Conservation (phyloP, 2,888 invertebrate species). For the Pandemis cinnamomeana region DNA sequence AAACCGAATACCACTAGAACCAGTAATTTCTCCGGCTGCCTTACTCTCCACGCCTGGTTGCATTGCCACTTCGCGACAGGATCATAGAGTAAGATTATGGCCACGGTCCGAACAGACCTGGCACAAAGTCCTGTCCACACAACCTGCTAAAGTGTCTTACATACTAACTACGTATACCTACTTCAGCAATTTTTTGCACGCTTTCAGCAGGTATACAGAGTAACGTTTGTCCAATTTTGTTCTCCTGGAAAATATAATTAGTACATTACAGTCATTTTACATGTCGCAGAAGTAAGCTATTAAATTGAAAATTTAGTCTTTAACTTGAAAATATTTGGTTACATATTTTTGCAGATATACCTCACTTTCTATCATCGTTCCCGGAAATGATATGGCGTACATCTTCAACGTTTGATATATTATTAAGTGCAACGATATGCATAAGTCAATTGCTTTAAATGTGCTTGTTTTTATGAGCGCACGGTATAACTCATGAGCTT, state of each 20-base stretch:
- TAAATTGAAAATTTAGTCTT: neutral
- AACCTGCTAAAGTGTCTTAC: neutral
- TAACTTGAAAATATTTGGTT: neutral
- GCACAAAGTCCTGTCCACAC: too few species aligned
- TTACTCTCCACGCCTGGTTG: too few species aligned
- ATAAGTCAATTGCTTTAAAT: neutral
- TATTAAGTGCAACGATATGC: neutral
- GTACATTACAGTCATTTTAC: neutral
- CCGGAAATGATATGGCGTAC: neutral
- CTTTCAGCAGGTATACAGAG: slow-evolving; percentile 9
- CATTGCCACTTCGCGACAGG: too few species aligned
- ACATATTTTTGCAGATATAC: neutral
- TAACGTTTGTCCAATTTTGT: slow-evolving; percentile 13
- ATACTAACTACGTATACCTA: neutral
- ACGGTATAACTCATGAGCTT: slow-evolving; percentile 12
- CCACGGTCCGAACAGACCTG: too few species aligned
- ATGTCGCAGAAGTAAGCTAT: neutral
- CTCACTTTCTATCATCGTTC: slow-evolving; percentile 7
- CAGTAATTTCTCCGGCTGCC: too few species aligned
- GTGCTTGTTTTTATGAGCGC: neutral
- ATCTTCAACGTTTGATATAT: slow-evolving; percentile 13
- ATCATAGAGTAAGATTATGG: too few species aligned
- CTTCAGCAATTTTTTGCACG: neutral
- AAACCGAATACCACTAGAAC: too few species aligned
- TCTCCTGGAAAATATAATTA: slow-evolving; percentile 10